Evolutionary conservation across 2,113 vertebrate genomes (phyloP), one percentile per base, ranked within the genome.

Genomic region (Sigmodon hispidus): DNA sequence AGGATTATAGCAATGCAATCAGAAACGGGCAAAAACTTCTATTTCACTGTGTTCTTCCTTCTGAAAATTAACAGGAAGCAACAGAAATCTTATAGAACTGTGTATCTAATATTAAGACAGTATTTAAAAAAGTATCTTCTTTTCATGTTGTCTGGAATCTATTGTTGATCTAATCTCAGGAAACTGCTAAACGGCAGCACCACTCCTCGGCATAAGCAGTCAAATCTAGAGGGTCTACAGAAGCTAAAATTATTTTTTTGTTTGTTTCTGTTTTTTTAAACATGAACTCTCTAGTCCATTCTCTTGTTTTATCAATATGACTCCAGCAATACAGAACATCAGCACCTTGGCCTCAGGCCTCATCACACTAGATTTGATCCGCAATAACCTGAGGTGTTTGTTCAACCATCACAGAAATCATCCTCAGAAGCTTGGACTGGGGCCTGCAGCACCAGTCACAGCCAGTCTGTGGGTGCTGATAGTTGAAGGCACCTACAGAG

Each of bases 1-100:
- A 94, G 90, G 95, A 94, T 87, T 89, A 95, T 87, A 36, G 12
- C 75, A 79, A 91, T 72, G 77, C 87, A 72, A 91, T 89, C 91
- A 89, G 83, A 91, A 89, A 91, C 34, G 59, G 89, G 52, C 43
- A 61, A 81, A 96, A 84, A 91, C 91, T 92, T 90, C 76, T 70
- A 73, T 87, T 89, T 96, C 45, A 26, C 50, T 45, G 24, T n/a
- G 43, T 59, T 10, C 75, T 93, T 94, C 70, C 91, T 93, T 50
- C 73, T 80, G 89, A 84, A 95, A 91, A 73, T 89, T 94, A 89
- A 87, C n/a, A 13, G 48, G 63, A 24, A 73, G 29, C 52, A 57
- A 13, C 80, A 94, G 57, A 85, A 87, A 94, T 76, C 65, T 95
- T 93, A 72, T 8, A 72, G 92, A 79, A 72, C 67, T n/a, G 43